Evolutionary conservation across 2,888 invertebrate species (phyloP).

Genomic region (Noctua comes): DNA sequence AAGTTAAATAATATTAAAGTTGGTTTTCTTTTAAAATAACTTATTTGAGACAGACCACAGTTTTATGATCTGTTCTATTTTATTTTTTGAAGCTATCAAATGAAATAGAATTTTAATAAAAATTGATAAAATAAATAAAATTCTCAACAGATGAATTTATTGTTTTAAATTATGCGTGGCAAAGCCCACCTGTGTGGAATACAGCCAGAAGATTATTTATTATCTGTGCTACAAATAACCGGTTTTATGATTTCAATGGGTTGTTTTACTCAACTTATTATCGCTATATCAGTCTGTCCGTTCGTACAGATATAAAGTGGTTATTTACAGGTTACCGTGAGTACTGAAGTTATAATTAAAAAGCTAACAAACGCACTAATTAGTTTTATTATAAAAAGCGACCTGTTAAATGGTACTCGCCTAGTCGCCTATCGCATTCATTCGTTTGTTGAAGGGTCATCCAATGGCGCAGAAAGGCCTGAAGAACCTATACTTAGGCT

Average conservation of each 20-base stretch:
- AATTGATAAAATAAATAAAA: conserved; percentile 3
- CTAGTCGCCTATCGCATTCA: not conserved
- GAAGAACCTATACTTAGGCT: not conserved
- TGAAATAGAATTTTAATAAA: not conserved
- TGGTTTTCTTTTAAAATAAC: not conserved
- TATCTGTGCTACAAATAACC: conserved; percentile 48
- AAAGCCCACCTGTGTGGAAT: conserved; percentile 47
- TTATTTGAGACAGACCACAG: not conserved
- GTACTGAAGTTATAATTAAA: not conserved
- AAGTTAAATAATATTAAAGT: not conserved
- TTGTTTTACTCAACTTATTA: conserved; percentile 21
- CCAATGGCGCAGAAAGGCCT: not conserved
- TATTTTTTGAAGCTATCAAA: not conserved
- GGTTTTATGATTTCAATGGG: conserved; percentile 50
- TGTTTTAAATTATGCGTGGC: conserved; percentile 20
- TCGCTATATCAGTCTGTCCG: not conserved
- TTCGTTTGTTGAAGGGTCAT: not conserved
- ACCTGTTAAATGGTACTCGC: not conserved
- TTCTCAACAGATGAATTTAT: not conserved
- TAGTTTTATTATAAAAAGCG: not conserved
- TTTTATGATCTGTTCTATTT: not conserved
- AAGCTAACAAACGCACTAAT: not conserved
- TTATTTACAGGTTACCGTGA: not conserved
- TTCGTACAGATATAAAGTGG: not conserved
- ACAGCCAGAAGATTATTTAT: conserved; percentile 45